Evolutionary conservation across 2,888 invertebrate genomes (phyloP).

Genomic region (Drosophila quinaria): DNA sequence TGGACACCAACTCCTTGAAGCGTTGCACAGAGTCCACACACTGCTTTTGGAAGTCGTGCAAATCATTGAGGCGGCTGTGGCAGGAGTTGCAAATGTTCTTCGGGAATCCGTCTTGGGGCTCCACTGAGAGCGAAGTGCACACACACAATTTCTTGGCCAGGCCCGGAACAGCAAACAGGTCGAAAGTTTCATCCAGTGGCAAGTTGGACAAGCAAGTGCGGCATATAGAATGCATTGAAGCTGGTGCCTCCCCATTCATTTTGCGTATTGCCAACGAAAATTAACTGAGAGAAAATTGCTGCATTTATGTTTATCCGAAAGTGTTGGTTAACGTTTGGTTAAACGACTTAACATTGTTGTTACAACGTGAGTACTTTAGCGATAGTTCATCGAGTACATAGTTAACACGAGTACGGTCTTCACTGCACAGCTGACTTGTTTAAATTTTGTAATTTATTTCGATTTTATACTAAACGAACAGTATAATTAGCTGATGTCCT

Average conservation of each 20-base stretch:
- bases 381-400: neutral
- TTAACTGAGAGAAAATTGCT: constrained; percentile 1
- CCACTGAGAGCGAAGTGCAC: constrained; percentile 81
- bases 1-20: constrained; percentile 70
- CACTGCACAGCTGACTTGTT: neutral
- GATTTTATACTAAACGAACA: too few species aligned
- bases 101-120: constrained; percentile 82
- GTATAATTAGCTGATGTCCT: too few species aligned
- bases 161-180: constrained; percentile 77
- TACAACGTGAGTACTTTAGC: neutral
- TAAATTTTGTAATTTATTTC: too few species aligned
- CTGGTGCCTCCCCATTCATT: constrained; percentile 49
- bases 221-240: constrained; percentile 72
- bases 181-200: constrained; percentile 58
- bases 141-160: constrained; percentile 79
- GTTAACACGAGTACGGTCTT: neutral
- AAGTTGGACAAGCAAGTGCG: constrained; percentile 80
- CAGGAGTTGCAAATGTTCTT: constrained; percentile 77
- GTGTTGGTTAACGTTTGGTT: constrained; percentile 7
- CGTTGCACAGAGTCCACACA: constrained; percentile 78
- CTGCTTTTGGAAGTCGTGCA: constrained; percentile 80
- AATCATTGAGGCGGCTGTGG: constrained; percentile 74
- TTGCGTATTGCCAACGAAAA: constrained; percentile 15
- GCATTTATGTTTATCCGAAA: neutral
- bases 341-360: neutral